Evolutionary conservation across 1,140 invertebrate species (phyloP).

Genomic region (Hestina assimilis): DNA sequence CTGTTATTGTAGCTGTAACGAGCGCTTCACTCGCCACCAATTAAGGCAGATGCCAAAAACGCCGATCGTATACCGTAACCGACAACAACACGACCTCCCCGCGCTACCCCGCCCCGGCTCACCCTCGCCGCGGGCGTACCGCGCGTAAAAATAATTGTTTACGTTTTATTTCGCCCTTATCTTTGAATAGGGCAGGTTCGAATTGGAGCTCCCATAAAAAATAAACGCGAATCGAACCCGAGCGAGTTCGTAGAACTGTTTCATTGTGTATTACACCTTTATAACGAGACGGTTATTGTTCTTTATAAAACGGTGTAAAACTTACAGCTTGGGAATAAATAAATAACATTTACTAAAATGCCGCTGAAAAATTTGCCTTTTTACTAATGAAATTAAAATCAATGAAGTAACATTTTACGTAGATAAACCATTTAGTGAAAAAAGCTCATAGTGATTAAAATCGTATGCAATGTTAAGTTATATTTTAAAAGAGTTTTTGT

Average conservation of each 20-base stretch:
- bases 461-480: too few relatives aligned
- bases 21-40: constrained; percentile 22
- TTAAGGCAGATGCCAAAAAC: constrained; percentile 28
- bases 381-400: too few relatives aligned
- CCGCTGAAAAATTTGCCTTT: too few relatives aligned
- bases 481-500: background rate
- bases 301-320: too few relatives aligned
- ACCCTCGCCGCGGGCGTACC: background rate
- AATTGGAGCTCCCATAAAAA: constrained; percentile 3
- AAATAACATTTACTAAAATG: too few relatives aligned
- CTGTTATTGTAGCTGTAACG: constrained; percentile 14
- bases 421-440: too few relatives aligned
- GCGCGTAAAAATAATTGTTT: constrained; percentile 28
- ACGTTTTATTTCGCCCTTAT: constrained; percentile 30
- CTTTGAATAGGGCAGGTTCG: constrained; percentile 9
- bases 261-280: background rate
- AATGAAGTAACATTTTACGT: too few relatives aligned
- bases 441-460: too few relatives aligned
- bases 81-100: background rate
- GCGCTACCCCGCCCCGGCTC: background rate
- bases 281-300: constrained; percentile 1
- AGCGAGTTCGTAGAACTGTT: background rate
- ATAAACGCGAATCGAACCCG: constrained; percentile 1
- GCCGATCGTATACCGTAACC: constrained; percentile 12
- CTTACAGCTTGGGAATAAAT: too few relatives aligned